A percentile compares a stretch with the other conserved stretches of the same genome.
phyloP scores from a whole-genome alignment of 2,113 vertebrate species.

The Opisthocomus hoazin region DNA sequence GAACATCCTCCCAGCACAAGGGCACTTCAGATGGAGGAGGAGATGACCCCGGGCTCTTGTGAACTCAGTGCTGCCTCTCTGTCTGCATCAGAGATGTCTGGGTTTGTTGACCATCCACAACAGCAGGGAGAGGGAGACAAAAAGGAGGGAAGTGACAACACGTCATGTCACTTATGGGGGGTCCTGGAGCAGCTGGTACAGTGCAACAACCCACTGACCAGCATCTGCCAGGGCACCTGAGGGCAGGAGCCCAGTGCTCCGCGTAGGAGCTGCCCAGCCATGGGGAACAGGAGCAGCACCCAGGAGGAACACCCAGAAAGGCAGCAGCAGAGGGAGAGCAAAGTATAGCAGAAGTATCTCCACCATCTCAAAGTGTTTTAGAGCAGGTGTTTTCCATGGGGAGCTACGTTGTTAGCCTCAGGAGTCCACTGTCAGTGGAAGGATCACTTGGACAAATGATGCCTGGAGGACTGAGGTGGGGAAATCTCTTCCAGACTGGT shows the following conservation, averaged over 20 bases:
- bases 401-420: background rate
- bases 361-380: background rate
- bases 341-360: background rate
- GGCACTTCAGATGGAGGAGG: background rate
- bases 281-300: background rate
- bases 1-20: background rate
- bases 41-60: background rate
- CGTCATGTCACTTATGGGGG: background rate
- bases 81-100: background rate
- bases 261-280: background rate
- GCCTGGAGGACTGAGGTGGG: accelerated
- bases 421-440: background rate
- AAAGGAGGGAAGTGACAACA: background rate
- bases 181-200: background rate
- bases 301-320: background rate
- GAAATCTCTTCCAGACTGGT: background rate
- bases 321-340: background rate
- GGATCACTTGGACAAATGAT: background rate
- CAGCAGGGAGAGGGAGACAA: background rate
- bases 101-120: background rate
- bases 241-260: background rate
- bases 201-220: background rate
- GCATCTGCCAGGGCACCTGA: background rate
- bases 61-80: background rate
- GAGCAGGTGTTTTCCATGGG: background rate